Percentiles rank a stretch among this genome's conserved stretches.
These are phyloP conservation scores for Sturnira hondurensis DNA, from an alignment of 2,113 vertebrate genomes.

Conservation along the genomic window DNA sequence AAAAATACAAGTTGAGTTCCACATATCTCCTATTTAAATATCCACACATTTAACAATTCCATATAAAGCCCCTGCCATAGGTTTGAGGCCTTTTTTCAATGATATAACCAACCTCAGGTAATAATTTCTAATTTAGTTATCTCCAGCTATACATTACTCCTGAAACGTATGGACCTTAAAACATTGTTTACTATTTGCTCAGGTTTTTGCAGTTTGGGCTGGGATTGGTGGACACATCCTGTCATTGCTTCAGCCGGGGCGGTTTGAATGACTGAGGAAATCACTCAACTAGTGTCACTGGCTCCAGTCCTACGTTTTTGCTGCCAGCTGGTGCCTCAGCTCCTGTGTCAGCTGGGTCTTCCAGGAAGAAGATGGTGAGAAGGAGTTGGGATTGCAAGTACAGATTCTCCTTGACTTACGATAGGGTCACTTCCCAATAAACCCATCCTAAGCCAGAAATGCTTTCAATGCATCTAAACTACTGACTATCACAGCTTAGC, in stretches of 20 bases:
- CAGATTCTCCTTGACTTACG: not conserved
- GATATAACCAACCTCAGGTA: not conserved
- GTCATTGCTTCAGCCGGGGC: not conserved
- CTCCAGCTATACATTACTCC: not conserved
- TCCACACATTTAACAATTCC: not conserved
- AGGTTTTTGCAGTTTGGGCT: not conserved
- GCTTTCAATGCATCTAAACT: not conserved
- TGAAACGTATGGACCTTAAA: not conserved
- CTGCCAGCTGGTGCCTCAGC: not conserved
- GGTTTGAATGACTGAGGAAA: not conserved
- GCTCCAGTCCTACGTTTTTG: not conserved
- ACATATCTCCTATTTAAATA: not conserved
- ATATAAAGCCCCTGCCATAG: not conserved
- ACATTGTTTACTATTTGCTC: not conserved
- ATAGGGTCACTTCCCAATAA: not conserved
- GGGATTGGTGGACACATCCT: not conserved
- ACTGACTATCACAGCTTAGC: not conserved
- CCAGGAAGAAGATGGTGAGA: not conserved
- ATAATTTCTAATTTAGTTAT: not conserved
- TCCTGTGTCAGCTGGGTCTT: not conserved
- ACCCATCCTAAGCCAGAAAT: not conserved
- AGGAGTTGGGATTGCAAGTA: not conserved
- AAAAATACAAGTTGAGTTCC: not conserved
- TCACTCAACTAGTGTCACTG: not conserved
- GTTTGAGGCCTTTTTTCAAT: not conserved